These are phyloP conservation scores for Andricus grossulariae DNA, from an alignment of 1,140 invertebrate species.

Conservation along the genomic window DNA sequence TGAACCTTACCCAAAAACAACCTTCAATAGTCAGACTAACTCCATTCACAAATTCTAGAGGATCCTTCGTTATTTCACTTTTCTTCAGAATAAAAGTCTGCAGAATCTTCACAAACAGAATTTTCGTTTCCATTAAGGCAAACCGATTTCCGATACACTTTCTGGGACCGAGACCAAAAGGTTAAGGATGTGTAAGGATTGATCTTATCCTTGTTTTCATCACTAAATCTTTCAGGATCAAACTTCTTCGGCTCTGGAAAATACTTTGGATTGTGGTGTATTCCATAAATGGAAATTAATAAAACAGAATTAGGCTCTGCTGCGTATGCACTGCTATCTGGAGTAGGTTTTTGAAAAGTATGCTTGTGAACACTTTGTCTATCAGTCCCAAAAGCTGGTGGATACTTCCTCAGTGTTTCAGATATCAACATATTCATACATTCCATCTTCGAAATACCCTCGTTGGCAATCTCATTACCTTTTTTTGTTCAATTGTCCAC, in stretches of 20 bases:
- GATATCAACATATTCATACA: too few species aligned
- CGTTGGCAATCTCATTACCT: slow-evolving; percentile 53
- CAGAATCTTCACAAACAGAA: slow-evolving; percentile 60
- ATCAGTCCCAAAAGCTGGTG: slow-evolving; percentile 75
- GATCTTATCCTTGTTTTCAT: too few species aligned
- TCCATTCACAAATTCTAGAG: slow-evolving; percentile 60
- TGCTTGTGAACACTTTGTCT: slow-evolving; percentile 72
- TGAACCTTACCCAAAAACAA: slow-evolving; percentile 68
- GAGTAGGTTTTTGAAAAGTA: slow-evolving; percentile 40
- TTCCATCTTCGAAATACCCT: slow-evolving; percentile 59
- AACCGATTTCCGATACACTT: slow-evolving; percentile 64
- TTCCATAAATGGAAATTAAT: too few species aligned
- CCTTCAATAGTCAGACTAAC: slow-evolving; percentile 60
- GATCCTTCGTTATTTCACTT: slow-evolving; percentile 63
- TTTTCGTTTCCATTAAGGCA: slow-evolving; percentile 74
- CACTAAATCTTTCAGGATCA: too few species aligned
- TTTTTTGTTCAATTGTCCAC: slow-evolving; percentile 54
- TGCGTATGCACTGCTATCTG: slow-evolving; percentile 37
- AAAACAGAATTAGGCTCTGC: slow-evolving; percentile 63
- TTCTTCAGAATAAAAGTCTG: slow-evolving; percentile 62
- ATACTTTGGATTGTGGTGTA: too few species aligned
- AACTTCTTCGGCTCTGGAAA: too few species aligned
- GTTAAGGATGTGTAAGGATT: too few species aligned
- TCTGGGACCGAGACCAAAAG: too few species aligned
- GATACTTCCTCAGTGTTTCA: slow-evolving; percentile 78